A percentile compares a stretch with the other conserved stretches of the same genome.
Evolutionary conservation across 2,797 vertebrate genomes (phyloP).

Genomic region (Erethizon dorsatum): DNA sequence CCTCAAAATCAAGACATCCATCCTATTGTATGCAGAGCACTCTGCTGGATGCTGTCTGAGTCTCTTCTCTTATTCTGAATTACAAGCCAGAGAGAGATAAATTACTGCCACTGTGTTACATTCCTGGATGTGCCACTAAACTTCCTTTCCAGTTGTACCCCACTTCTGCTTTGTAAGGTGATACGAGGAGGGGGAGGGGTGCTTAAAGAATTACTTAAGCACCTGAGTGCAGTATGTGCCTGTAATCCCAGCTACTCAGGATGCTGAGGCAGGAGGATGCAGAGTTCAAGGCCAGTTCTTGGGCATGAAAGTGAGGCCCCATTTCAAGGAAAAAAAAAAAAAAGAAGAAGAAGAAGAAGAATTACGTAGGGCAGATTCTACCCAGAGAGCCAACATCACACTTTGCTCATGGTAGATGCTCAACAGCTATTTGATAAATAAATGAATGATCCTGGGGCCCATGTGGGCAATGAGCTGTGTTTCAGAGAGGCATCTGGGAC

Average conservation of each 20-base stretch:
- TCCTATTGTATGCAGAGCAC: neutral
- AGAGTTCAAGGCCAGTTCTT: neutral
- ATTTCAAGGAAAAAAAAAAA: neutral
- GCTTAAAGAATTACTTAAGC: neutral
- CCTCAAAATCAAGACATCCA: neutral
- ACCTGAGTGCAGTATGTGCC: too few relatives aligned
- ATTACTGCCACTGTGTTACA: neutral
- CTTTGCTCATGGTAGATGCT: neutral
- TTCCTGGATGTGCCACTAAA: neutral
- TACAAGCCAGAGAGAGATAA: neutral
- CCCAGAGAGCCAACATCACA: neutral
- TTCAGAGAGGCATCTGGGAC: constrained; percentile 20
- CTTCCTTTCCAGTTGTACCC: neutral
- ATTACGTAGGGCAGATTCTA: neutral
- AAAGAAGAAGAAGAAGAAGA: neutral
- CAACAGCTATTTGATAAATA: neutral
- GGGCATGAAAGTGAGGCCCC: neutral
- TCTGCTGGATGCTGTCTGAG: neutral
- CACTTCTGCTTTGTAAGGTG: neutral
- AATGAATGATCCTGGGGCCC: constrained; percentile 6
- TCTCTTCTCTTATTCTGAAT: neutral
- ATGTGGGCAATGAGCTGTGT: neutral
- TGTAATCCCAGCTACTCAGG: neutral
- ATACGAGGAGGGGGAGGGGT: too few relatives aligned
- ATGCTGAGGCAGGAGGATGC: neutral